These are phyloP conservation scores for Protaetia brevitarsis DNA, from an alignment of 1,140 invertebrate genomes.

Conservation along the genomic window DNA sequence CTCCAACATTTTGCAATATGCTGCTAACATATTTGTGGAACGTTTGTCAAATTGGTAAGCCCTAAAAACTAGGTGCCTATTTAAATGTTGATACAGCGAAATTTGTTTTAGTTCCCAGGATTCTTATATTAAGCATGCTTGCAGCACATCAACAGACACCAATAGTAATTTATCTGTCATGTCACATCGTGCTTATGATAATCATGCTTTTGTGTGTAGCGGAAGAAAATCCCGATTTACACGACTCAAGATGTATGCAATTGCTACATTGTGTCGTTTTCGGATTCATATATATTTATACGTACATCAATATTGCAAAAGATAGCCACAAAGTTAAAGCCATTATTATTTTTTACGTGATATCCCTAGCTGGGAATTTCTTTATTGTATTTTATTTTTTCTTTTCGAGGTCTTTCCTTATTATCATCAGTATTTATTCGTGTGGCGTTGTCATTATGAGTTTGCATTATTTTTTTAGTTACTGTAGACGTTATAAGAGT, in stretches of 20 bases:
- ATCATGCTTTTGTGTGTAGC: background rate
- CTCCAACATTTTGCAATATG: background rate
- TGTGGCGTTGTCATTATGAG: no score
- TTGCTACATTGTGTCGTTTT: background rate
- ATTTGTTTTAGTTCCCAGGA: constrained; percentile 9
- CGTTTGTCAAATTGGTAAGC: background rate
- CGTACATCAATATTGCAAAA: background rate
- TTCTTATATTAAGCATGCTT: constrained; percentile 1
- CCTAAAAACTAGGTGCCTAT: background rate
- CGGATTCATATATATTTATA: background rate
- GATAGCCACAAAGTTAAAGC: background rate
- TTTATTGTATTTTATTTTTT: no score
- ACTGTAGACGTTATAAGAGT: no score
- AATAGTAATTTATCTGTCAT: background rate
- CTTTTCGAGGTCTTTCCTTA: no score
- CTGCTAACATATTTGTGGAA: background rate
- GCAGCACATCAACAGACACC: background rate
- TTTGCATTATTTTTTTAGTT: no score
- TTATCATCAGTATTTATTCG: no score
- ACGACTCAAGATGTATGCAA: background rate
- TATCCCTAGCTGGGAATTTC: background rate
- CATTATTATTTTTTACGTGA: background rate
- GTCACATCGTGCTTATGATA: background rate
- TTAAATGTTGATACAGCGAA: background rate
- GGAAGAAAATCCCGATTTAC: background rate